Evolutionary conservation across 2,888 invertebrate genomes (phyloP).

Genomic region (Pharmacophagus antenor): DNA sequence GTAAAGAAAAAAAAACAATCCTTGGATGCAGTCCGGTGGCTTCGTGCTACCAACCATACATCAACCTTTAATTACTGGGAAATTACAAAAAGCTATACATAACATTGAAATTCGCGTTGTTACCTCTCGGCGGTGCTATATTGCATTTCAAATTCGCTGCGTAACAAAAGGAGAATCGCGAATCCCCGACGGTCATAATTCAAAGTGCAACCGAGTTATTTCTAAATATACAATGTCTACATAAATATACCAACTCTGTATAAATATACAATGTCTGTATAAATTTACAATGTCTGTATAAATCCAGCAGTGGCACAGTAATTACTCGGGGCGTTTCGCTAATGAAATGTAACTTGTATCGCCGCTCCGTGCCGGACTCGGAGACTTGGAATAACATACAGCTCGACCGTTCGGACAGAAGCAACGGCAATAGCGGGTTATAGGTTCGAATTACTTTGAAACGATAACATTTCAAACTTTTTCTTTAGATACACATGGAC

Average conservation of each 20-base stretch:
- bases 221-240: slow-evolving; percentile 16
- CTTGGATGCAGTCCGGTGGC: too few relatives aligned
- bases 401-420: neutral
- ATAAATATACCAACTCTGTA: too few relatives aligned
- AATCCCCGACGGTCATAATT: slow-evolving; percentile 22
- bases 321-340: slow-evolving; percentile 9
- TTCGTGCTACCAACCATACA: neutral
- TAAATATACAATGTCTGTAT: slow-evolving; percentile 19
- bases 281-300: slow-evolving; percentile 15
- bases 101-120: slow-evolving; percentile 11
- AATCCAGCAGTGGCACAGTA: neutral
- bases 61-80: slow-evolving; percentile 20
- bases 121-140: slow-evolving; percentile 22
- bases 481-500: too few relatives aligned
- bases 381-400: neutral
- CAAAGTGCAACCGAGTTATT: slow-evolving; percentile 15
- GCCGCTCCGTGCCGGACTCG: neutral
- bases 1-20: too few relatives aligned
- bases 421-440: neutral
- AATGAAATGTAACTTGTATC: slow-evolving; percentile 7
- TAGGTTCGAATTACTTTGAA: neutral
- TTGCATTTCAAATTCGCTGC: slow-evolving; percentile 29
- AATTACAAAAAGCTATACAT: slow-evolving; percentile 12
- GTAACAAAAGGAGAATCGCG: slow-evolving; percentile 24
- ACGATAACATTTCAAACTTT: too few relatives aligned